phyloP scores from a whole-genome alignment of 1,140 invertebrate genomes.

The Schlechtendalia chinensis region DNA sequence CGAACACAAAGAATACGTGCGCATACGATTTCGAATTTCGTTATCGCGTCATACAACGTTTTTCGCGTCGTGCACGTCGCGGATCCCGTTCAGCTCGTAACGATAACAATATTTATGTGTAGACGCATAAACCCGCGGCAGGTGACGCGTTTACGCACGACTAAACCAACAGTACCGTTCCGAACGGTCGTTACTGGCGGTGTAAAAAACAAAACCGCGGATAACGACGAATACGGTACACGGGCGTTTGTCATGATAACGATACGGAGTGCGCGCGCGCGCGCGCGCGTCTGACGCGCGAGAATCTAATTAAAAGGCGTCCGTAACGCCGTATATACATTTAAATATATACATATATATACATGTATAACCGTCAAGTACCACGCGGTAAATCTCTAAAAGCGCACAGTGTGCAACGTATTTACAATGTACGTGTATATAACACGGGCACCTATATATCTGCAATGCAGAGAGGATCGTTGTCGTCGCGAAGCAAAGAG shows the following conservation, averaged over 20 bases:
- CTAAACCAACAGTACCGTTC: too few relatives aligned
- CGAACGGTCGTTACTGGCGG: too few relatives aligned
- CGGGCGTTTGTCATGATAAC: too few relatives aligned
- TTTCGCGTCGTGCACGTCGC: too few relatives aligned
- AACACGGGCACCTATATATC: background rate
- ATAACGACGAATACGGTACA: too few relatives aligned
- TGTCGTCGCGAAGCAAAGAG: background rate
- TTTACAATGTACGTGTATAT: background rate
- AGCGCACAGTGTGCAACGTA: background rate
- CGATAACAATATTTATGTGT: too few relatives aligned
- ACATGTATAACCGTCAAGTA: background rate
- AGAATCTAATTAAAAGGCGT: constrained; percentile 38
- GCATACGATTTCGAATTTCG: background rate
- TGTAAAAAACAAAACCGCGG: too few relatives aligned
- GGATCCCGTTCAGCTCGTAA: too few relatives aligned
- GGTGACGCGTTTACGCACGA: too few relatives aligned
- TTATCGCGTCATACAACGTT: too few relatives aligned
- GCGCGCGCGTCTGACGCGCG: background rate
- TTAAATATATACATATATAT: background rate
- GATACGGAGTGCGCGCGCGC: background rate
- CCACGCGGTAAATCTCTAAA: background rate
- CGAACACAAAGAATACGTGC: too few relatives aligned
- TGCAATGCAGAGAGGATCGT: constrained; percentile 40
- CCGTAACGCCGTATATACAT: background rate
- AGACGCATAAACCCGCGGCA: too few relatives aligned